Evolutionary conservation across 2,113 vertebrate genomes (phyloP).

Genomic region (Pyrgilauda ruficollis): DNA sequence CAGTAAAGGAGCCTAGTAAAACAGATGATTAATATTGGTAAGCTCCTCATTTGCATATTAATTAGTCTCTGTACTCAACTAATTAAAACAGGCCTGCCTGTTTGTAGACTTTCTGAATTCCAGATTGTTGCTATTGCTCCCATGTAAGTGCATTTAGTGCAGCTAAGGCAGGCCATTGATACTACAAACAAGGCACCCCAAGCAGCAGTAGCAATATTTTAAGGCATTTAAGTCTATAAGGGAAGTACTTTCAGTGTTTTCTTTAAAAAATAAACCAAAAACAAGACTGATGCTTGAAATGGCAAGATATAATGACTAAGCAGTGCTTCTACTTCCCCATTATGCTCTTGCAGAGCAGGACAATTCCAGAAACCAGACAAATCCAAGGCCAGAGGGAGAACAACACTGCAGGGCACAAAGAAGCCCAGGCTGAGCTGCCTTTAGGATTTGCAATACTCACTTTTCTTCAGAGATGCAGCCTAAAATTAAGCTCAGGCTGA

Average conservation of each 20-base stretch:
- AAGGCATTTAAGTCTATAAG: not conserved
- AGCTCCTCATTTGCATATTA: constrained; percentile 79
- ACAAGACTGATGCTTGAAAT: not conserved
- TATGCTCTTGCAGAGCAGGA: not conserved
- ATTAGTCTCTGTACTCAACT: constrained; percentile 78
- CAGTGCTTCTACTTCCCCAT: not conserved
- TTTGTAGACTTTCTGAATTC: constrained; percentile 67
- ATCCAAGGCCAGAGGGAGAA: not conserved
- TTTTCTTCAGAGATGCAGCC: not conserved
- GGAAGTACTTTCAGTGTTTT: not conserved
- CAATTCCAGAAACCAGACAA: not conserved
- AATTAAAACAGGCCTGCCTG: constrained; percentile 72
- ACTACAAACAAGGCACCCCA: not conserved
- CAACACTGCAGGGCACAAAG: not conserved
- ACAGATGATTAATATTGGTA: constrained; percentile 80
- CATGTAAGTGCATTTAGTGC: constrained; percentile 4
- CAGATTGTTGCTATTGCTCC: constrained; percentile 54
- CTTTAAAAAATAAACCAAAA: rapidly evolving
- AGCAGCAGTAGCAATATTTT: not conserved
- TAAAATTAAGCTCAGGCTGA: not conserved
- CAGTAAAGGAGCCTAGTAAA: constrained; percentile 74
- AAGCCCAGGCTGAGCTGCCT: not conserved
- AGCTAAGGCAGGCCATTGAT: not conserved
- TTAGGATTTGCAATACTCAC: not conserved
- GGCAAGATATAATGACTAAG: not conserved